Evolutionary conservation across 2,797 vertebrate species (phyloP).

Genomic region (Epinephelus coioides): DNA sequence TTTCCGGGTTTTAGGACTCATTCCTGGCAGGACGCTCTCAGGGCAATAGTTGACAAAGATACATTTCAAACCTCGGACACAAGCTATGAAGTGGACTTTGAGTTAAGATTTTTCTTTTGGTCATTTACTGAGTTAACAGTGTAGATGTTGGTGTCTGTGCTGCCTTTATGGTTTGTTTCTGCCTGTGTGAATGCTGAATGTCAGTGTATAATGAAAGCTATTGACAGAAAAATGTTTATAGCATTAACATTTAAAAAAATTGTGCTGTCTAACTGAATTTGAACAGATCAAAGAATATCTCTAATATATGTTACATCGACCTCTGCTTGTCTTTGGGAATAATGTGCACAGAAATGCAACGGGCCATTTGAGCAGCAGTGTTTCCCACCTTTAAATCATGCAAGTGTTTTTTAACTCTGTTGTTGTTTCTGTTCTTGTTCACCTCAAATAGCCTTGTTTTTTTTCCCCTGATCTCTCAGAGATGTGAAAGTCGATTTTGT

Average conservation of each 20-base stretch:
- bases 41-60: too few relatives aligned
- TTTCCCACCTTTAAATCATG: neutral
- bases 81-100: too few relatives aligned
- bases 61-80: too few relatives aligned
- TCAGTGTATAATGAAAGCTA: constrained; percentile 12
- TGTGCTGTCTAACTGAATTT: constrained; percentile 10
- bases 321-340: neutral
- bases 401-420: neutral
- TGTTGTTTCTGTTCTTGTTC: neutral
- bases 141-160: neutral
- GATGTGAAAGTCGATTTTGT: constrained; percentile 38
- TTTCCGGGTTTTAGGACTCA: too few relatives aligned
- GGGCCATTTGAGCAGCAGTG: neutral
- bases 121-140: constrained; percentile 4
- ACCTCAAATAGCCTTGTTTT: constrained; percentile 23
- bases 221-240: neutral
- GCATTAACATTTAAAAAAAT: too few relatives aligned
- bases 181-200: constrained; percentile 14
- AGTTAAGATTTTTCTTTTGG: too few relatives aligned
- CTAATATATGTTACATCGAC: neutral
- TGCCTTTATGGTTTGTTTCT: constrained; percentile 1
- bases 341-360: neutral
- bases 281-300: constrained; percentile 4
- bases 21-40: too few relatives aligned
- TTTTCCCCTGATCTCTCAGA: constrained; percentile 12